Evolutionary conservation across 1,140 invertebrate genomes (phyloP), one percentile per base, ranked within the genome.

Genomic region (Drosophila yakuba): DNA sequence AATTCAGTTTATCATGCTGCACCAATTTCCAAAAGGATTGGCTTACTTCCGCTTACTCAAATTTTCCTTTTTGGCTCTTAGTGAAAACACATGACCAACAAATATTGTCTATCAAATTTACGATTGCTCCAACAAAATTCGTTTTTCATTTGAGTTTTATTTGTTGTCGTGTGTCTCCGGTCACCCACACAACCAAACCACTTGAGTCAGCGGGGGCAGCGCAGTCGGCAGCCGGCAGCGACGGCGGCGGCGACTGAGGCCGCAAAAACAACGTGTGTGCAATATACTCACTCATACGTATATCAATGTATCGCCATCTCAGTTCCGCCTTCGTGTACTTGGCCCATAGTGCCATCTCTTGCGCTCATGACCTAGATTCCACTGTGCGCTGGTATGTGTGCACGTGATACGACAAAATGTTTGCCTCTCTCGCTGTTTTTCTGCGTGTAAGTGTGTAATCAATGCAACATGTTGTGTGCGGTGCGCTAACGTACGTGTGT

Each of bases 331-430:
- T 80, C 50, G 74, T 90, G 80, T 68, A 77, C 74, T 91, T 89
- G 80, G 78, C 66, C 66, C 68, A 82, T 91, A 85, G 83, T 79
- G 86, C 90, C 81, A 89, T 91, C 90, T 91, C 86, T 91, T 91
- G 80, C 90, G 90, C 90, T 91, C 90, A 91, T 91, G 90, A 91
- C 90, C 90, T 91, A 91, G 90, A 91, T 91, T 91, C 85, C 85
- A 73, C 6, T 62, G 66, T 59, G 67, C 51, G 38, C 39, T 45
- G 59, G 81, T 90, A 61, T 89, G 71, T 48, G 78, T 90, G 86
- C 85, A 90, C 86, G 81, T 90, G 86, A 90, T 90, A 85, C 82
- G 82, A 78, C 79, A 80, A 84, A 78, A 78, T 74, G 79, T 72
- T 66, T 61, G 57, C 41, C 45, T 71, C 44, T 78, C 54, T 38